Percentiles rank a stretch among this genome's conserved stretches.
These are phyloP conservation scores for Polymixis flavicincta DNA, from an alignment of 2,888 invertebrate species.

Conservation along the genomic window DNA sequence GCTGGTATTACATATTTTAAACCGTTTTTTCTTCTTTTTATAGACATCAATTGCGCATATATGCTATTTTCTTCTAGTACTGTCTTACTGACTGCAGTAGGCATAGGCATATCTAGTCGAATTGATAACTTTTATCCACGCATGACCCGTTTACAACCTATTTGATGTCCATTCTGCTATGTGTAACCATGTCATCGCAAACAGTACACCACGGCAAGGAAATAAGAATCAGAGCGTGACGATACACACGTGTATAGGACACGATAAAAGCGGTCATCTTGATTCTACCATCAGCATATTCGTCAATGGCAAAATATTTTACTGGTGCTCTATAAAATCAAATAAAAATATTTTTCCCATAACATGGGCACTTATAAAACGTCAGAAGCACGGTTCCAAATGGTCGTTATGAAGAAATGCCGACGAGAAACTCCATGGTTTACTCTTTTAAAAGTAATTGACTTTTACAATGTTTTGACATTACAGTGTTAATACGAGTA, in stretches of 20 bases:
- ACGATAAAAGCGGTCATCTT: slow-evolving; percentile 46
- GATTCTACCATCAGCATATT: slow-evolving; percentile 41
- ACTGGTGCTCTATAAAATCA: background rate
- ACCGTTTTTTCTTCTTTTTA: background rate
- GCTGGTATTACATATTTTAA: background rate
- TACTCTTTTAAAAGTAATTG: too few species aligned
- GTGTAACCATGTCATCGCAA: slow-evolving; percentile 28
- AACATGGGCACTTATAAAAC: too few species aligned
- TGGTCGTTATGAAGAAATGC: too few species aligned
- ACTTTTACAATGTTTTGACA: too few species aligned
- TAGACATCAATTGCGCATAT: background rate
- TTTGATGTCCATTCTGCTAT: slow-evolving; percentile 31
- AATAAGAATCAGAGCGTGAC: slow-evolving; percentile 57
- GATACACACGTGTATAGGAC: slow-evolving; percentile 47
- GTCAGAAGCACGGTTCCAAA: too few species aligned
- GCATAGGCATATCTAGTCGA: background rate
- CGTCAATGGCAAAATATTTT: background rate
- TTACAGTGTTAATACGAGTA: too few species aligned
- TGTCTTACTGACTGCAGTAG: background rate
- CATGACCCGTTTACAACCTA: slow-evolving; percentile 37
- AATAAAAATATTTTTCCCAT: too few species aligned
- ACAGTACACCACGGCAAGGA: slow-evolving; percentile 28
- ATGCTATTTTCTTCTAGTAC: background rate
- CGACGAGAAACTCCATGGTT: too few species aligned
- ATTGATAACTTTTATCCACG: slow-evolving; percentile 7